Evolutionary conservation across 2,888 invertebrate genomes (phyloP), one percentile per base, ranked within the genome.

Genomic region (Entomobrya proxima): DNA sequence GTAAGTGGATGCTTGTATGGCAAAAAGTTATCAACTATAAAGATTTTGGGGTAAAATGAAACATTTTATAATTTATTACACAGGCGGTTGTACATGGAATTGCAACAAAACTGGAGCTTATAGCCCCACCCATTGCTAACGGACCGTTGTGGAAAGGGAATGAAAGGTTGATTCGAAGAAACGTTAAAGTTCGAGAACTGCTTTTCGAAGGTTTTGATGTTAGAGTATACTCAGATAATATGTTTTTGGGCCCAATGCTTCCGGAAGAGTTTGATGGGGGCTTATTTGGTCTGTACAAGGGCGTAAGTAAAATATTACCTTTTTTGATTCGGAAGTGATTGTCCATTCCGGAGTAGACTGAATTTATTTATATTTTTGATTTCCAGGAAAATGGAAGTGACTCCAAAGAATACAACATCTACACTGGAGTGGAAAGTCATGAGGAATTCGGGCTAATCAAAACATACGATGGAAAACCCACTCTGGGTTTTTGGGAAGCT

Each of bases 371-470:
- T n/a, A 30, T 77, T 7, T 85, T 87, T 47, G 37, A 77, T 4
- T 85, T 85, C 4, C 40, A 88, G 88, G 88, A 80, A 78, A 88
- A 89, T 55, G 79, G 35, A 21, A 58, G 78, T 1, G 87, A 86
- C 50, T 86, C 86, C 32, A 87, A 85, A 11, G 32, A 82, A 0
- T 89, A 76, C 37, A 67, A 88, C 67, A 76, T 89, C 24, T 52
- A 86, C 37, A 74, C 85, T 13, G 89, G 89, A 15, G 82, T 81
- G 3, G 37, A 37, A 18, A 67, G 76, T 9, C 30, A 77, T 21
- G 18, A 67, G 0, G 61, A 72, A 15, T 88, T 89, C 47, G 89
- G 89, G 0, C 24, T 74, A 61, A 82, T 88, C 21, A 32, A 76
- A 5, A 58, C 67, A 13, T 88, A 84, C 82, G 50, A 85, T 21